Conservation (phyloP, 2,888 invertebrate species). For the Lagria hirta region DNA sequence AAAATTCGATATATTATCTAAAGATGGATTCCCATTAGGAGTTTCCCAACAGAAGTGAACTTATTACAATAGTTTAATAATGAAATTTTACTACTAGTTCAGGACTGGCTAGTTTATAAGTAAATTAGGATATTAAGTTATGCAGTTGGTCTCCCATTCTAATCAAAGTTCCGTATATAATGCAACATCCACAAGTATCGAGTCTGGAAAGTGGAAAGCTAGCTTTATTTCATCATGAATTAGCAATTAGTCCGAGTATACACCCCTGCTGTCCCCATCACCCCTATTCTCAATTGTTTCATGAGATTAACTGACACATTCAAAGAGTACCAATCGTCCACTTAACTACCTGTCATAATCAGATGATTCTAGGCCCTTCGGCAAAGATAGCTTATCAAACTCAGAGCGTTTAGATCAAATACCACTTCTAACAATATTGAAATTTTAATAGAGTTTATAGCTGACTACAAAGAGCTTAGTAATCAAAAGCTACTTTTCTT, state of each 20-base stretch:
- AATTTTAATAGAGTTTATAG: too few relatives aligned
- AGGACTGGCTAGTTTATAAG: slow-evolving; percentile 9
- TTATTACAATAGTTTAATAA: too few relatives aligned
- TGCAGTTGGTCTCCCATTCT: slow-evolving; percentile 21
- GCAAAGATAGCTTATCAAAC: slow-evolving; percentile 16
- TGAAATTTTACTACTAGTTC: slow-evolving; percentile 11
- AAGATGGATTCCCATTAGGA: too few relatives aligned
- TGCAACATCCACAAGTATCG: slow-evolving; percentile 24
- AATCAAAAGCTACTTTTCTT: too few relatives aligned
- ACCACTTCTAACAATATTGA: too few relatives aligned
- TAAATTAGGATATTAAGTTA: slow-evolving; percentile 22
- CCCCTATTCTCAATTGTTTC: slow-evolving; percentile 17
- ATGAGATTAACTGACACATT: slow-evolving; percentile 9
- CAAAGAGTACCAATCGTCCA: slow-evolving; percentile 19
- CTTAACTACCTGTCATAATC: slow-evolving; percentile 24
- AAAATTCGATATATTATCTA: too few relatives aligned
- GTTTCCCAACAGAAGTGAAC: too few relatives aligned
- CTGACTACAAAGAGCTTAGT: too few relatives aligned
- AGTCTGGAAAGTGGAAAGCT: slow-evolving; percentile 10
- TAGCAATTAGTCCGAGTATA: slow-evolving; percentile 19
- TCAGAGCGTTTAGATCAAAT: slow-evolving; percentile 5
- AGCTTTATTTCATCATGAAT: slow-evolving; percentile 26
- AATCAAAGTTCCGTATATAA: slow-evolving; percentile 25
- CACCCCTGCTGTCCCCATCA: slow-evolving; percentile 3
- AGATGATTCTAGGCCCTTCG: slow-evolving; percentile 13